Base-by-base conservation (phyloP, 2,888 invertebrate species). In the Autographa gamma region DNA sequence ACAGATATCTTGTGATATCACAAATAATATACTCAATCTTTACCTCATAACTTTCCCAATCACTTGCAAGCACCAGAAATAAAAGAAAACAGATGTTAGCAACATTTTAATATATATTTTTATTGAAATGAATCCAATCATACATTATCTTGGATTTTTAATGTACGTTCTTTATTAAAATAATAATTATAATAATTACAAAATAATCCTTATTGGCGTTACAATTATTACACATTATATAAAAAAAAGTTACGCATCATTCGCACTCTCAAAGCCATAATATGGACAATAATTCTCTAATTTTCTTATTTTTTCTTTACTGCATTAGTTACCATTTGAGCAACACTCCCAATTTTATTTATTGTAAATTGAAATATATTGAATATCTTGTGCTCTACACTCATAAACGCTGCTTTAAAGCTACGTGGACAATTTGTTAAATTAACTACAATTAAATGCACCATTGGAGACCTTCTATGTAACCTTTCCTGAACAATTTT, bases 71-170 rank as follows among this genome's bases (percentile, higher is more conserved):
- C 67, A 43, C 62, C 62, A 41, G 63, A 83, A 76, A 86, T 89
- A 85, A 88, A 90, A 88, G 88, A 91, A 93, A 93, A 91, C 91
- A 91, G 86, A 89, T 87, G 87, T 93, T 94, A 94, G 94, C 94
- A 96, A 96, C 96, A 96, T 96, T 96, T 96, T 95, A 94, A 96
- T 96, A 96, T 96, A 96, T 96, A 95, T 95, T 95, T 95, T 96
- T 96, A 95, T 95, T 96, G 92, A 96, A 96, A 96, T 95, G 91
- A 96, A 96, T 94, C 94, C 91, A 95, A 94, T 95, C 92, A 93
- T 95, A 95, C 94, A 93, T 93, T 93, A 94, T 92, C 93, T 93
- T 94, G 91, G 89, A 93, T 93, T 77, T 92, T 92, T 90, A 91
- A 93, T 93, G 92, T 94, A 94, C 86, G 91, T 93, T 94, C 88